Base-by-base conservation (phyloP, 2,113 vertebrate species). In the Pholis gunnellus region DNA sequence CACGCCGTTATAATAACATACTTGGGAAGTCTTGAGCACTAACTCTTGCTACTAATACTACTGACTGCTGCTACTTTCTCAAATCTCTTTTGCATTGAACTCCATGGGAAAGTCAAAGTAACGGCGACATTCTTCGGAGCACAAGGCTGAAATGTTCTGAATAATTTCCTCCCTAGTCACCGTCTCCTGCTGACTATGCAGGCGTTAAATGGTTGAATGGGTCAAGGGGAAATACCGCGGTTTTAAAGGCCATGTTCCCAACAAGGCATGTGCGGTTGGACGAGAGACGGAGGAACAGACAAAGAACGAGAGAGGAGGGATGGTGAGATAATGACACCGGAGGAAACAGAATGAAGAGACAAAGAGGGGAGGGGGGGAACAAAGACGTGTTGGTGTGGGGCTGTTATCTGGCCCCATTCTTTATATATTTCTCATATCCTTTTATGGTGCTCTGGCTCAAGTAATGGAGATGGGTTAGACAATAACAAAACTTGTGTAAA, bases 351-450 rank as follows among this genome's bases (percentile, higher is more conserved):
- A 64, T 46, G 54, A 77, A 76, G 46, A 59, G 64, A 59, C 56
- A 78, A 50, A 40, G 0, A 44, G 27, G 14, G 74, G 69, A 42
- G 69, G 25, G 50, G 42, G 46, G 46, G 46, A 64, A 72, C 69
- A 48, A 83, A 85, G 64, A 76, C 63, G 54, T 75, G 74, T 57
- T 67, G 46, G 54, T 70, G 36, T 78, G 46, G 54, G 69, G 54
- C 29, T 72, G 29, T 76, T 87, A 81, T 84, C 86, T 76, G 56
- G 52, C 40, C 25, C 36, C 85, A 86, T 89, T 89, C 85, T 82
- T 88, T 42, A 68, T 87, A 57, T 81, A 78, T 66, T 77, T 86
- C 69, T 80, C 42, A 75, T 82, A 59, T 86, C 87, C 88, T 86
- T 90, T 80, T 92, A 89, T 82, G 88, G 90, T 11, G 15, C 5